Conservation (phyloP, 2,113 vertebrate species). For the Corythornis cristatus region DNA sequence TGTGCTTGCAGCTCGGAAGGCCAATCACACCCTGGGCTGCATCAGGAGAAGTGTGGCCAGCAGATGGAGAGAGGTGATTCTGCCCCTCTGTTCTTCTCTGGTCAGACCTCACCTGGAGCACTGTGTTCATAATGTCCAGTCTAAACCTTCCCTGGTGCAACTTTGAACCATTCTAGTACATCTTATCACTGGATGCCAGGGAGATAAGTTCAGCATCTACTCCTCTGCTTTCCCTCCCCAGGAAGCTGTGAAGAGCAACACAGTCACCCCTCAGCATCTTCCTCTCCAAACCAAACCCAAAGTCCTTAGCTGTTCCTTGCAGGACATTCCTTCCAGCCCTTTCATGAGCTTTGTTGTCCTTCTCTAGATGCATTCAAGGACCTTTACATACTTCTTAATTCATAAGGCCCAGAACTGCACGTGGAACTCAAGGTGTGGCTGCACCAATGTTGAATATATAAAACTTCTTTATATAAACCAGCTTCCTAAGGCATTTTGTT, state of each 20-base stretch:
- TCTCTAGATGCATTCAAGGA: neutral
- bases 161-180: neutral
- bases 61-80: too few relatives aligned
- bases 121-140: neutral
- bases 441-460: neutral
- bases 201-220: neutral
- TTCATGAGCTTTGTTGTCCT: neutral
- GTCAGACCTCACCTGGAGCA: too few relatives aligned
- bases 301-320: accelerated
- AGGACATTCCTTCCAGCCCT: neutral
- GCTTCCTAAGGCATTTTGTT: neutral
- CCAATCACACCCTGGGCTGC: too few relatives aligned
- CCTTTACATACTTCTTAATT: neutral
- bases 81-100: too few relatives aligned
- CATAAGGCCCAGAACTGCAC: neutral
- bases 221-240: neutral
- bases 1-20: too few relatives aligned
- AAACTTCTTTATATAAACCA: neutral
- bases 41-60: too few relatives aligned
- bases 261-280: neutral
- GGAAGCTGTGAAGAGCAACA: neutral
- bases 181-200: neutral
- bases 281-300: neutral
- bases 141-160: neutral
- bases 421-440: neutral